Evolutionary conservation across 2,797 vertebrate species (phyloP).

Genomic region (Pitangus sulphuratus): DNA sequence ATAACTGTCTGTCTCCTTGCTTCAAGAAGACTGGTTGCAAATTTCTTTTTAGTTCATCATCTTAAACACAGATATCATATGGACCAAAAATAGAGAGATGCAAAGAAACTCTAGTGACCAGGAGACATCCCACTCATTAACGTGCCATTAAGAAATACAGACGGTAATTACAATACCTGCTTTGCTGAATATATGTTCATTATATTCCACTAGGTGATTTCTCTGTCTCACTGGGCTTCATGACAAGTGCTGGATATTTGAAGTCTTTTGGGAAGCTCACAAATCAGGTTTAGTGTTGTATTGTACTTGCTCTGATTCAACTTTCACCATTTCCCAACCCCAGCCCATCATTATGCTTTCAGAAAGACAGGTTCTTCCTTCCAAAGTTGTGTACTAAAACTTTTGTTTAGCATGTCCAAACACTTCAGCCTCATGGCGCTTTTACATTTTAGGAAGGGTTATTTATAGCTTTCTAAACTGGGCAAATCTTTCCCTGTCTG

Average conservation of each 20-base stretch:
- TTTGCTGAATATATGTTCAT: background rate
- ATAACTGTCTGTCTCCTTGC: background rate
- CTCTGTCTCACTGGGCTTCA: background rate
- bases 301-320: background rate
- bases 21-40: conserved; percentile 34
- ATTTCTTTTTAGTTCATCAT: background rate
- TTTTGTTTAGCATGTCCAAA: background rate
- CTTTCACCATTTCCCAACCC: background rate
- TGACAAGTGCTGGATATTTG: background rate
- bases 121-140: background rate
- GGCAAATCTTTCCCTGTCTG: background rate
- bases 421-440: background rate
- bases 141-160: background rate
- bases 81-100: background rate
- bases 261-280: background rate
- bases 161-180: background rate
- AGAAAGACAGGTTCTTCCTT: background rate
- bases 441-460: background rate
- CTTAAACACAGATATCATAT: conserved; percentile 8
- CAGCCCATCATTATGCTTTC: background rate
- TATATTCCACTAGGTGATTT: background rate
- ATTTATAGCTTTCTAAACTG: background rate
- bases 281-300: background rate
- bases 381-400: background rate
- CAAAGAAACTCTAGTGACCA: background rate